These are phyloP conservation scores for Hapalemur alaotrensis DNA, from an alignment of 2,797 vertebrate species.

Conservation along the genomic window DNA sequence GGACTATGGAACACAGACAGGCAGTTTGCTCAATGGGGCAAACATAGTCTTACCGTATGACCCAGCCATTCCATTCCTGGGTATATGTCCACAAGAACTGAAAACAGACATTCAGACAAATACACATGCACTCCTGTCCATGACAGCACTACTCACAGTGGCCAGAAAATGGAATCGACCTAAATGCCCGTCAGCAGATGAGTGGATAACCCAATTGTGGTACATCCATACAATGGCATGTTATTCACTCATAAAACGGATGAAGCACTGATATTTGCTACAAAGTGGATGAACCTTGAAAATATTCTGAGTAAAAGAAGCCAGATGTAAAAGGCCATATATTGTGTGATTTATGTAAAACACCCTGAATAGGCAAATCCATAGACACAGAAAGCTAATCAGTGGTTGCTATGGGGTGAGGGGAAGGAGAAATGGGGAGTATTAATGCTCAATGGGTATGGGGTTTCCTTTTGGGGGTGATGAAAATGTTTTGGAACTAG, in stretches of 20 bases:
- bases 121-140: accelerated
- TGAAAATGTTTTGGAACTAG: background rate
- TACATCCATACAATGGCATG: background rate
- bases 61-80: background rate
- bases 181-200: background rate
- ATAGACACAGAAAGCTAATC: background rate
- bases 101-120: background rate
- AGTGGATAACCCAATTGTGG: background rate
- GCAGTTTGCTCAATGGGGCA: background rate
- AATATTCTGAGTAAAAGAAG: background rate
- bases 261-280: background rate
- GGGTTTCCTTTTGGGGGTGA: background rate
- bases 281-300: background rate
- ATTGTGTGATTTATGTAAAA: background rate
- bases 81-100: background rate
- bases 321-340: background rate
- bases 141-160: accelerated
- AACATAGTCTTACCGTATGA: background rate
- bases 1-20: background rate
- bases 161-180: background rate
- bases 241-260: background rate
- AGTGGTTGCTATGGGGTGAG: background rate
- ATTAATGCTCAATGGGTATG: background rate
- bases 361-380: background rate
- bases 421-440: background rate